Percentiles rank a stretch among this genome's conserved stretches.
These are phyloP conservation scores for Daphoenositta chrysoptera DNA, from an alignment of 2,113 vertebrate genomes.

Conservation along the genomic window DNA sequence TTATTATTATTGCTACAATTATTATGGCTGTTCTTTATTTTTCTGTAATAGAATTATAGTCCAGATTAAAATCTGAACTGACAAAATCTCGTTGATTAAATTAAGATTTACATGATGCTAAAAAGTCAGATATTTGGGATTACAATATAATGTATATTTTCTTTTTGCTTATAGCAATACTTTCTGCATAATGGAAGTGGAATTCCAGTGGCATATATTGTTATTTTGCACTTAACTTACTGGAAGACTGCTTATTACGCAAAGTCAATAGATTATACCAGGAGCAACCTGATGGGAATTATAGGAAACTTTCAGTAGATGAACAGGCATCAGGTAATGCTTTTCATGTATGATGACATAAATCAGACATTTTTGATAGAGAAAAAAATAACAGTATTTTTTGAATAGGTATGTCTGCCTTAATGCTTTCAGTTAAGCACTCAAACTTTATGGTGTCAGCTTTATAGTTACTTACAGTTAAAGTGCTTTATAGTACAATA, in stretches of 20 bases:
- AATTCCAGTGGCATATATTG: background rate
- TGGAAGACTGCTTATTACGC: background rate
- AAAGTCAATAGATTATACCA: background rate
- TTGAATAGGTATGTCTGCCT: fast-evolving
- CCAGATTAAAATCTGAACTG: background rate
- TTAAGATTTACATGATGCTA: background rate
- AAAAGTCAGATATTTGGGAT: background rate
- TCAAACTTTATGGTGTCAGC: background rate
- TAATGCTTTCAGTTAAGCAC: background rate
- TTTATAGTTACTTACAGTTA: background rate
- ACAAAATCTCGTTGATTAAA: background rate
- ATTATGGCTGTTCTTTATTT: background rate
- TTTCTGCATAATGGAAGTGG: background rate
- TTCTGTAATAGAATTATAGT: background rate
- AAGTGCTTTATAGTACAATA: background rate
- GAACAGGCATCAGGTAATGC: background rate
- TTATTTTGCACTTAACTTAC: background rate
- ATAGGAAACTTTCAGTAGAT: background rate
- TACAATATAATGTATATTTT: background rate
- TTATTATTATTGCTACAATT: background rate
- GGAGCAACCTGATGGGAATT: background rate
- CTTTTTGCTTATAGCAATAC: background rate
- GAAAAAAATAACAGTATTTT: background rate
- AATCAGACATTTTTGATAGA: background rate
- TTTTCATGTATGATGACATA: background rate